phyloP scores from a whole-genome alignment of 2,113 vertebrate species.

The Toxostoma redivivum region DNA sequence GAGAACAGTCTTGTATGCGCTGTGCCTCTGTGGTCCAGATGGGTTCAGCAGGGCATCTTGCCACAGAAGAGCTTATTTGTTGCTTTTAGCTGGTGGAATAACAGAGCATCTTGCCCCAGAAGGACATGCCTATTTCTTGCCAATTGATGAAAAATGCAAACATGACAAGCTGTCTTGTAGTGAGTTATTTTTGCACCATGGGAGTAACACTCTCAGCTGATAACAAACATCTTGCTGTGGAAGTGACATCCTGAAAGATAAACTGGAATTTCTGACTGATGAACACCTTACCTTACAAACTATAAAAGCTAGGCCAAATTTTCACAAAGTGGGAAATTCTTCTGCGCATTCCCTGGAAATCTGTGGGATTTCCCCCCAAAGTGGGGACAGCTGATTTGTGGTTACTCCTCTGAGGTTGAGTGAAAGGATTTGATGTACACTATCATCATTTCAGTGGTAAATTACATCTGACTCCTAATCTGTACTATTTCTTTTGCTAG shows the following conservation, averaged over 20 bases:
- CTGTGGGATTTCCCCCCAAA: not conserved
- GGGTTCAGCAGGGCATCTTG: too few species aligned
- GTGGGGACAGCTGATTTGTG: too few species aligned
- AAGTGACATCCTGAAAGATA: not conserved
- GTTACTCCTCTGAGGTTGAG: not conserved
- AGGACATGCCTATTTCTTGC: not conserved
- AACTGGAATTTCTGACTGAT: not conserved
- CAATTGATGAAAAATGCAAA: not conserved
- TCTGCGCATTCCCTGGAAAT: not conserved
- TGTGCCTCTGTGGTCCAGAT: too few species aligned
- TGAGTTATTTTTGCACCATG: not conserved
- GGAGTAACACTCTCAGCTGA: not conserved
- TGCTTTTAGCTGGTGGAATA: too few species aligned
- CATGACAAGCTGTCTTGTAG: not conserved
- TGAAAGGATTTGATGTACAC: not conserved
- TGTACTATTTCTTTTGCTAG: not conserved
- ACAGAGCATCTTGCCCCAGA: too few species aligned
- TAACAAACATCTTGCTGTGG: not conserved
- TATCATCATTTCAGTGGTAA: too few species aligned
- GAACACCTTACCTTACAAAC: not conserved
- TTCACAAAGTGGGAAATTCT: not conserved
- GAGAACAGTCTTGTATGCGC: too few species aligned
- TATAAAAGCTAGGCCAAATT: not conserved
- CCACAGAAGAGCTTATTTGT: too few species aligned
- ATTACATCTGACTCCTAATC: not conserved